Evolutionary conservation across 1,140 invertebrate species (phyloP).

Genomic region (Anoplophora glabripennis): DNA sequence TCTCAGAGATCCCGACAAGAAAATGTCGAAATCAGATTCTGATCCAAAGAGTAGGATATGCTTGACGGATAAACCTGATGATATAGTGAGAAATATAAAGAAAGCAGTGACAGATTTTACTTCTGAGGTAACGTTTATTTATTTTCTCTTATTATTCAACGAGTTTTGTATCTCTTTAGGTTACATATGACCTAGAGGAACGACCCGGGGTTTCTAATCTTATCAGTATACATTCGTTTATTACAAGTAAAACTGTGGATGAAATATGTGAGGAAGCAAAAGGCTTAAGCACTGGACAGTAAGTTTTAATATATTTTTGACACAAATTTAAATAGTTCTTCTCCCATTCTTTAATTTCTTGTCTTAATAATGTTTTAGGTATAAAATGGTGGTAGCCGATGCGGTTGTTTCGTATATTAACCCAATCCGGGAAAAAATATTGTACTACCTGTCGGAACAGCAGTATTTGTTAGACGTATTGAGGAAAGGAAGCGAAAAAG

Average conservation of each 20-base stretch:
- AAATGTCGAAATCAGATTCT: conserved; percentile 97
- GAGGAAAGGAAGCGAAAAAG: conserved; percentile 66
- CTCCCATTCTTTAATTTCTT: not conserved
- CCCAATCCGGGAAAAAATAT: conserved; percentile 68
- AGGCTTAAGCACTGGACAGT: conserved; percentile 71
- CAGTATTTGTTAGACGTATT: conserved; percentile 68
- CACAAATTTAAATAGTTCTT: not conserved
- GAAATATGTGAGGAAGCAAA: conserved; percentile 68
- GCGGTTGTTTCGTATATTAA: conserved; percentile 66
- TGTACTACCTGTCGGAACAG: conserved; percentile 58
- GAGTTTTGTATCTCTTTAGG: conserved; percentile 43
- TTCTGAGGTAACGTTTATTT: conserved; percentile 56
- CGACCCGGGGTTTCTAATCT: conserved; percentile 89
- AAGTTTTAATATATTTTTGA: conserved; percentile 39
- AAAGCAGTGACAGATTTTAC: conserved; percentile 91
- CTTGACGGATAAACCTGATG: conserved; percentile 75
- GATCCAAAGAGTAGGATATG: conserved; percentile 77
- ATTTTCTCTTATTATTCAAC: not conserved
- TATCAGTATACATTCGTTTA: conserved; percentile 77
- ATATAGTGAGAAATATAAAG: conserved; percentile 77
- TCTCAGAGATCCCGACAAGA: conserved; percentile 79
- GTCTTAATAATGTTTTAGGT: conserved; percentile 51
- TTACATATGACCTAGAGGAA: conserved; percentile 74
- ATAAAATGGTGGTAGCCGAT: conserved; percentile 76
- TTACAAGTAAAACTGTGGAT: conserved; percentile 66